Evolutionary conservation across 2,113 vertebrate species (phyloP), one percentile per base, ranked within the genome.

Genomic region (Chrysochloris asiatica): DNA sequence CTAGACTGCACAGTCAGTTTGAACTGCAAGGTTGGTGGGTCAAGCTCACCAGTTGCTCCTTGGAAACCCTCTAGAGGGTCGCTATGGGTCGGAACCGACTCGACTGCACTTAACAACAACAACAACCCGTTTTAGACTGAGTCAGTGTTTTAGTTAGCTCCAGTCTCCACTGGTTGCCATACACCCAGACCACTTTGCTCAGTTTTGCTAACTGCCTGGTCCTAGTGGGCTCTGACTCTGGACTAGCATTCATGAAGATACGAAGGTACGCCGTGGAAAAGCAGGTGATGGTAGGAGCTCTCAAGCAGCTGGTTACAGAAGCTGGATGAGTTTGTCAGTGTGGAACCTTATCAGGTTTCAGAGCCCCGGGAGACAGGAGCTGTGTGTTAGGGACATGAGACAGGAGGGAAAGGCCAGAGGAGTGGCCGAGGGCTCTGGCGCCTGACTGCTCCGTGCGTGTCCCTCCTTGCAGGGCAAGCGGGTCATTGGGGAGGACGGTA

Each of bases 401-500:
- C 22, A 10, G 45, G 36, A 30, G 28, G 75, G 3, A 77, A 22
- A 78, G 45, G 48, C 47, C 38, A 14, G 82, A 50, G 21, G 12
- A 0, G 12, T 26, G n/a, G 41, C 3, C 16, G 12, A 22, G 52
- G 48, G 33, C 28, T 50, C 28, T 8, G 3, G 13, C 4, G 0
- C 50, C 82, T 56, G 38, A 91, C 24, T 2, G 21, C 41, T 41
- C 48, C 50, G 50, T 1, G 2, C 6, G 24, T 6, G 21, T 1
- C 3, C 83, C 88, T 95, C 47, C 79, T 38, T 79, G 3, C 97
- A 99, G 99, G 99, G 99, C 83, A 99, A 99, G 96, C 98, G 99
- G 1, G 98, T 99, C 13, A 98, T 98, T 0, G 98, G 98, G 5
- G 99, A 99, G 92, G 99, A 99, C 0, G 99, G 99, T 0, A 79